Percentiles rank a stretch among this genome's conserved stretches.
These are phyloP conservation scores for Gymnocypris eckloni DNA, from an alignment of 2,797 vertebrate species.

Conservation along the genomic window DNA sequence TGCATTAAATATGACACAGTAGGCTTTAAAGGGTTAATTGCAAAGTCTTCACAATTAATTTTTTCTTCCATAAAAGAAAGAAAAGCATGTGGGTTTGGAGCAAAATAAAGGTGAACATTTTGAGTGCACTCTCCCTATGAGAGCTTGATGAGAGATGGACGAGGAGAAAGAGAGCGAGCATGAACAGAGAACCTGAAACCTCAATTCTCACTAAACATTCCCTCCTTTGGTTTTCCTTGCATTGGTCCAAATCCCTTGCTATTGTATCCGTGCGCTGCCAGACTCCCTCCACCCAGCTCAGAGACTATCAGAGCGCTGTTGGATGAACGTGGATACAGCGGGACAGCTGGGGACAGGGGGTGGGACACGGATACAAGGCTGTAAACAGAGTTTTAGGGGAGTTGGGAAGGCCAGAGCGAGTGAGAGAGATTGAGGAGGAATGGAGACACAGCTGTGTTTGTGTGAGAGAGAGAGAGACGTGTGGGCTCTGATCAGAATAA, in stretches of 20 bases:
- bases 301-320: slow-evolving; percentile 7
- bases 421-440: slow-evolving; percentile 20
- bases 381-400: slow-evolving; percentile 41
- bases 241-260: slow-evolving; percentile 67
- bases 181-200: not conserved
- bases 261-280: slow-evolving; percentile 64
- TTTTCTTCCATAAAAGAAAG: not conserved
- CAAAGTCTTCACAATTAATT: not conserved
- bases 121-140: not conserved
- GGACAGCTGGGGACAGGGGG: slow-evolving; percentile 55
- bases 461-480: slow-evolving; percentile 36
- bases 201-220: slow-evolving; percentile 20
- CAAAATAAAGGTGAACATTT: not conserved
- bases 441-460: slow-evolving; percentile 38
- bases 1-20: not conserved
- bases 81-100: not conserved
- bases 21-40: not conserved
- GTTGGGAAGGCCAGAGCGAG: not conserved
- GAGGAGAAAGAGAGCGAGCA: not conserved
- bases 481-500: slow-evolving; percentile 13
- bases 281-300: slow-evolving; percentile 73
- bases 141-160: not conserved
- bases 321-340: not conserved
- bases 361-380: slow-evolving; percentile 62
- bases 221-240: slow-evolving; percentile 40